These are phyloP conservation scores for Galendromus occidentalis DNA, from an alignment of 1,140 invertebrate genomes.

Conservation along the genomic window DNA sequence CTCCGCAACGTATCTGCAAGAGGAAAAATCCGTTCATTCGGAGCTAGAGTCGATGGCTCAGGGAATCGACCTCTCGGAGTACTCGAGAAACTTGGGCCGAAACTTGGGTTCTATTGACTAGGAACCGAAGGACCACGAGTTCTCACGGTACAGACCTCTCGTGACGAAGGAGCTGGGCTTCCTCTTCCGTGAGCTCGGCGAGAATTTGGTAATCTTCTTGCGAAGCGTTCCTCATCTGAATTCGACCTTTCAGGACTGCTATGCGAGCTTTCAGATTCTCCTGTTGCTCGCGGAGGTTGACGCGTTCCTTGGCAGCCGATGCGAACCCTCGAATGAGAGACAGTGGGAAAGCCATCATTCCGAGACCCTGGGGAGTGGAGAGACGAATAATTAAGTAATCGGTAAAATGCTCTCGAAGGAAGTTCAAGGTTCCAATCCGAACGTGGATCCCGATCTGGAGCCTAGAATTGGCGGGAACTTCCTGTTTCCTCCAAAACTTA, in stretches of 20 bases:
- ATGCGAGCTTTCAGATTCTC: not conserved
- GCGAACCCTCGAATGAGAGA: not conserved
- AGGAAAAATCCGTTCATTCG: not conserved
- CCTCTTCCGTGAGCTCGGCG: not conserved
- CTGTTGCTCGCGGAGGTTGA: not conserved
- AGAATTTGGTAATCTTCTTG: slow-evolving; percentile 1
- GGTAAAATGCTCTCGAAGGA: too few species aligned
- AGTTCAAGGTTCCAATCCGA: too few species aligned
- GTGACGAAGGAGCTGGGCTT: not conserved
- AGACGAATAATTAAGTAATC: too few species aligned
- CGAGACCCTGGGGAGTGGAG: not conserved
- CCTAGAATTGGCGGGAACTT: too few species aligned
- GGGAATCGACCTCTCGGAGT: not conserved
- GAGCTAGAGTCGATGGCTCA: not conserved
- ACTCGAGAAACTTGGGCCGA: too few species aligned
- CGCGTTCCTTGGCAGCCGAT: not conserved
- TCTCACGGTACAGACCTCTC: not conserved
- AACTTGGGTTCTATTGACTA: too few species aligned
- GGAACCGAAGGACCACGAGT: too few species aligned
- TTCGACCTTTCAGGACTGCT: not conserved
- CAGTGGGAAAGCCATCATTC: slow-evolving; percentile 11
- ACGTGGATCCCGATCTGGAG: too few species aligned
- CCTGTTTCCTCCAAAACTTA: not conserved
- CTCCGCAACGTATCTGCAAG: not conserved
- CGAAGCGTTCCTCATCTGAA: not conserved